Evolutionary conservation across 2,797 vertebrate genomes (phyloP).

Genomic region (Melanotaenia boesemani): DNA sequence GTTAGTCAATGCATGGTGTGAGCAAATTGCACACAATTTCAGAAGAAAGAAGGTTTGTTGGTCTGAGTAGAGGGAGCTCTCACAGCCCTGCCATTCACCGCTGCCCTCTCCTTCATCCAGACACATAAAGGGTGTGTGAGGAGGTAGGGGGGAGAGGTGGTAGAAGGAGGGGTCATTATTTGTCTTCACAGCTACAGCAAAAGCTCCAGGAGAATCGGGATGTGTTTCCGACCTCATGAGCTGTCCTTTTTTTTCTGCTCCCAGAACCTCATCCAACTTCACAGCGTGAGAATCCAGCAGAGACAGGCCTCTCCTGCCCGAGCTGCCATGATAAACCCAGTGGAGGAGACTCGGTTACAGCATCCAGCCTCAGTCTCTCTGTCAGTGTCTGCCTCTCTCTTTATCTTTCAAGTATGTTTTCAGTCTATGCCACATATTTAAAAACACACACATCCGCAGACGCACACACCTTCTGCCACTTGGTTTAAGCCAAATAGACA

Average conservation of each 20-base stretch:
- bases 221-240: constrained; percentile 83
- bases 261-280: constrained; percentile 78
- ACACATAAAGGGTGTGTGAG: constrained; percentile 80
- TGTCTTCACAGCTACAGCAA: constrained; percentile 85
- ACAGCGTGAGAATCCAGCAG: constrained; percentile 83
- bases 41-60: constrained; percentile 84
- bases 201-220: constrained; percentile 80
- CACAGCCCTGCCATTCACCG: constrained; percentile 84
- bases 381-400: constrained; percentile 43
- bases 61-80: constrained; percentile 81
- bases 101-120: constrained; percentile 81
- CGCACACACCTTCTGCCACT: constrained; percentile 59
- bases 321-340: constrained; percentile 13
- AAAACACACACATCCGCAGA: constrained; percentile 48
- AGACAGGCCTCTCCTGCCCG: constrained; percentile 58
- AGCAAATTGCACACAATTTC: constrained; percentile 84
- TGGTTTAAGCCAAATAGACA: constrained; percentile 54
- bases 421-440: constrained; percentile 45
- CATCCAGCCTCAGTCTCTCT: constrained; percentile 45
- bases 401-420: constrained; percentile 67
- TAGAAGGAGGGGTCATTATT: constrained; percentile 74
- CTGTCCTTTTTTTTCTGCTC: constrained; percentile 77
- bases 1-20: constrained; percentile 70
- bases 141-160: constrained; percentile 20
- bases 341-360: constrained; percentile 43